Base-by-base conservation (phyloP, 2,888 invertebrate species). In the Drosophila affinis region DNA sequence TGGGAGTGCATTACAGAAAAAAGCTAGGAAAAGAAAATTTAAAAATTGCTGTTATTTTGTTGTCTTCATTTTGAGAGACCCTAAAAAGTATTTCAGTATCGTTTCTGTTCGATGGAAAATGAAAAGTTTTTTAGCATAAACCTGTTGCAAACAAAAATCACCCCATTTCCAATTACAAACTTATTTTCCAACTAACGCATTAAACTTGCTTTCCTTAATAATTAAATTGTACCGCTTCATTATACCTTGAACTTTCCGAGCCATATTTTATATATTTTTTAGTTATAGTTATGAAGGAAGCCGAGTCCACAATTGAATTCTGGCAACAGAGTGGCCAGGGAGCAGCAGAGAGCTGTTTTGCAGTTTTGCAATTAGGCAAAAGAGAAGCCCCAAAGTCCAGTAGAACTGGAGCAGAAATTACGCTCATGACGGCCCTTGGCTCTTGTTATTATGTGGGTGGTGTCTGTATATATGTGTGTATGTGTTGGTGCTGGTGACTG, bases 381-480 rank as follows among this genome's bases (percentile, higher is more conserved):
- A 29, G 34, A 74, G 60, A 32, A 39, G 34, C 32, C 34, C 17
- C 48, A 24, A 53, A 46, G 45, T 60, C 29, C 61, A 27, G 72
- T 68, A 62, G 75, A 87, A 77, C 73, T 88, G 75, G 77, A 84
- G 85, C 83, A 83, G 77, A 88, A 83, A 79, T 77, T 80, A 77
- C 72, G 70, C 72, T 79, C 74, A 77, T 78, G 81, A 65, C 68
- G 76, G 58, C 67, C 72, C 54, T 60, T 18, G 56, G 44, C 45
- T 17, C 45, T 39, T 39, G 55, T 44, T 44, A 45, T 47, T 10
- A 51, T 48, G 34, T 54, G 48, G 62, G 29, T 59, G 64, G 34
- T 53, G 24, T 51, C 10, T 12, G 29, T 6, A 12, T 57, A 32
- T 64, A 45, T 44, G 54, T 53, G 47, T 27, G 68, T 9, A 3